phyloP scores from a whole-genome alignment of 92 coral and sea anemone species.

The Phenganax subtilis region DNA sequence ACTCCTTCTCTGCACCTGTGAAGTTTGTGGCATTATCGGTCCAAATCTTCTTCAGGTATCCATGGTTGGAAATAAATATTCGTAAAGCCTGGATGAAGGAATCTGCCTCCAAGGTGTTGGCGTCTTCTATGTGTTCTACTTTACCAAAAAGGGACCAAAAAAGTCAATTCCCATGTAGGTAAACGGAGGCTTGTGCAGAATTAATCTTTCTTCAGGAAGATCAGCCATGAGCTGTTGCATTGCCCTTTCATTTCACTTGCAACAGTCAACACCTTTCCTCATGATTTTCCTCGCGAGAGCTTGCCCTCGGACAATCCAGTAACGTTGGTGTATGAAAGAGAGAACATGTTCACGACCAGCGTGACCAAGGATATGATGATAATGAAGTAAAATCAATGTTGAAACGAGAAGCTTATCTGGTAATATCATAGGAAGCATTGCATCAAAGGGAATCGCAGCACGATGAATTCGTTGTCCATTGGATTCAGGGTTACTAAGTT shows the following conservation, averaged over 20 bases:
- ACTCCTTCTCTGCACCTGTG: conserved; percentile 40
- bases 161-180: conserved; percentile 54
- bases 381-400: conserved; percentile 28
- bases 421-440: conserved; percentile 45
- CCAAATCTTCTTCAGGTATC: conserved; percentile 35
- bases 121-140: conserved; percentile 50
- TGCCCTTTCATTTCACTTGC: conserved; percentile 47
- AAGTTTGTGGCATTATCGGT: conserved; percentile 44
- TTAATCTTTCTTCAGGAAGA: conserved; percentile 50
- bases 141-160: conserved; percentile 55
- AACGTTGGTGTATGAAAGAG: conserved; percentile 35
- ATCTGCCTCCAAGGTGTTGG: conserved; percentile 40
- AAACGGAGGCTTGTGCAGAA: conserved; percentile 51
- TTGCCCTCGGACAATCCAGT: conserved; percentile 47
- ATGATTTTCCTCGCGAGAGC: conserved; percentile 40
- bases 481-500: conserved; percentile 51
- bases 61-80: conserved; percentile 40
- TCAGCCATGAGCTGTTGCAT: conserved; percentile 55
- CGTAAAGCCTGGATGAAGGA: conserved; percentile 37
- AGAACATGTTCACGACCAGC: conserved; percentile 49
- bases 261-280: conserved; percentile 48
- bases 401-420: conserved; percentile 48
- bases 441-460: conserved; percentile 42
- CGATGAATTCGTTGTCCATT: conserved; percentile 38
- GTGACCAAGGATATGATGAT: conserved; percentile 45